Conservation (phyloP, 2,113 vertebrate genomes). For the Antechinus stuartii region DNA sequence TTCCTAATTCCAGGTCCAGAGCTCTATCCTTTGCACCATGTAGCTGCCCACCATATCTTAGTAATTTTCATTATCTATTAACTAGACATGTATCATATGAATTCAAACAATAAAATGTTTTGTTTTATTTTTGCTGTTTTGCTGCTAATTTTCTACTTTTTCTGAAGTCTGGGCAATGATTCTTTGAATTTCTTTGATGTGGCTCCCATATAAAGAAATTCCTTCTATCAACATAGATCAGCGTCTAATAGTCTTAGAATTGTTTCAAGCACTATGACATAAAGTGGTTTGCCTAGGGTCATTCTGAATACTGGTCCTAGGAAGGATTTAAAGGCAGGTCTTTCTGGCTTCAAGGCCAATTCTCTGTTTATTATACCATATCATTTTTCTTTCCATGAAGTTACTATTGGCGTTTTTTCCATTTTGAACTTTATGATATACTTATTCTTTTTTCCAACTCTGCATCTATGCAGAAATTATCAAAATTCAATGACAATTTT, state of each 20-base stretch:
- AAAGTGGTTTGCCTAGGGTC: neutral
- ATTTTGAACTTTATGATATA: neutral
- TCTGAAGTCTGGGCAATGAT: neutral
- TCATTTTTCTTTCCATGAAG: neutral
- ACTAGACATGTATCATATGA: neutral
- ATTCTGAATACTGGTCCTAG: neutral
- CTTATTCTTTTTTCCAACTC: neutral
- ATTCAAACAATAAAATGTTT: neutral
- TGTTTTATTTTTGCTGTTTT: neutral
- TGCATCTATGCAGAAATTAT: neutral
- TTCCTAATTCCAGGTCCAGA: no score
- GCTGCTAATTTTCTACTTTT: neutral
- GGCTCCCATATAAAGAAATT: neutral
- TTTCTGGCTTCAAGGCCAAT: neutral
- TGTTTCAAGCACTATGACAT: neutral
- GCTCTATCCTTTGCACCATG: no score
- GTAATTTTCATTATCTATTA: neutral
- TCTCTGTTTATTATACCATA: neutral
- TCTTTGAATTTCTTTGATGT: neutral
- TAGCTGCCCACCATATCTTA: neutral
- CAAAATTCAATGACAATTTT: neutral
- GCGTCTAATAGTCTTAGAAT: neutral
- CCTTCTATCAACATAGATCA: neutral
- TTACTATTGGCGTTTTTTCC: neutral
- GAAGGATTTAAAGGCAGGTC: neutral